Base-by-base conservation (phyloP, 2,888 invertebrate genomes). In the Dasysyrphus albostriatus region DNA sequence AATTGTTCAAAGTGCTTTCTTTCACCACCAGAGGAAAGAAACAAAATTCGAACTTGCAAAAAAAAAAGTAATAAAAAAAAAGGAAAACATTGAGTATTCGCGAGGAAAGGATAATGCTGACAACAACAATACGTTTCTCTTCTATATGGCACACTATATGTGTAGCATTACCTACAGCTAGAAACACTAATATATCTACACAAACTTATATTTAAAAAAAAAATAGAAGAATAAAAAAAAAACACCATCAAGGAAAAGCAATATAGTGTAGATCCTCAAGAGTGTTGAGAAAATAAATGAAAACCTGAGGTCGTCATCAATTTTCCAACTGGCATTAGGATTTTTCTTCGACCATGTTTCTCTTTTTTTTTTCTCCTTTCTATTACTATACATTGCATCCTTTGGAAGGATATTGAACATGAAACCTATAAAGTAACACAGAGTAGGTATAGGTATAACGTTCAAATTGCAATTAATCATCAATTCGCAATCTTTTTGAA, bases 241-340 rank as follows among this genome's bases (percentile, higher is more conserved):
- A 29, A 24, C 16, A 32, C 6, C 47, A 47, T 47, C 34, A 47
- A 47, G 65, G 32, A 32, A 44, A 32, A 65, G 47, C 65, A 47
- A 47, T 65, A 65, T 16, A 10, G 32, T 47, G 3, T 42, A 49
- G 70, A 70, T 72, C 76, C 67, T 80, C 84, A 56, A 34, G 70
- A 76, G 85, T 74, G 82, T 82, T 81, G 81, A 74, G 81, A 74
- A 77, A 81, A 81, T 74, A 85, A 82, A 85, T 85, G 81, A 81
- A 81, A 85, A 81, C 85, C 80, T 81, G 81, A 82, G 82, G 82
- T 85, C 82, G 81, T 85, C 85, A 85, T 85, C 85, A 85, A 85
- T 85, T 85, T 82, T 77, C 85, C 77, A 82, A 81, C 85, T 85
- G 85, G 73, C 81, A 82, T 81, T 81, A 78, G 63, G 73, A 77